phyloP scores from a whole-genome alignment of 1,140 invertebrate species.

The Diabrotica virgifera region DNA sequence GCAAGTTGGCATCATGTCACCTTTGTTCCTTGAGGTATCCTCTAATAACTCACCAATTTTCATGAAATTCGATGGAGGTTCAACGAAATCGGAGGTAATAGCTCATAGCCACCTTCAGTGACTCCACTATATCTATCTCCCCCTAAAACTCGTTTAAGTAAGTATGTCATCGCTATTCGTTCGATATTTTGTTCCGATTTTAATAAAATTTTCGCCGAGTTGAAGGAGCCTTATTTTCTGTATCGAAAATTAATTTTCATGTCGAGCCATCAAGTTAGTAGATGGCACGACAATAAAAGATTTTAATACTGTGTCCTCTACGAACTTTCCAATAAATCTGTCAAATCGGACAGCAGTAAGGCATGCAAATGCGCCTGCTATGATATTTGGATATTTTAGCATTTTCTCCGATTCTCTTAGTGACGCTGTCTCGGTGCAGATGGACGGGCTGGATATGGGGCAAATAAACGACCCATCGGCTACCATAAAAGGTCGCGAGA shows the following conservation, averaged over 20 bases:
- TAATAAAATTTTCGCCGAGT: too few species aligned
- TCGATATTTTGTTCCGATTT: too few species aligned
- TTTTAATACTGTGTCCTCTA: slow-evolving; percentile 39
- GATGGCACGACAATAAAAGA: slow-evolving; percentile 31
- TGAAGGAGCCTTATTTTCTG: too few species aligned
- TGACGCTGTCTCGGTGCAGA: slow-evolving; percentile 33
- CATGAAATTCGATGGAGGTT: too few species aligned
- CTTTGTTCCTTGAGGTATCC: too few species aligned
- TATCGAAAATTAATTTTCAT: background rate
- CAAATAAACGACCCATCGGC: slow-evolving; percentile 40
- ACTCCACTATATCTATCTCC: too few species aligned
- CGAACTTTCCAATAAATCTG: slow-evolving; percentile 44
- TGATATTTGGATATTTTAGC: slow-evolving; percentile 34
- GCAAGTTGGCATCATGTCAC: too few species aligned
- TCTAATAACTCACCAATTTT: too few species aligned
- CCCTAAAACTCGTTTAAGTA: too few species aligned
- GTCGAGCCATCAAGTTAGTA: background rate
- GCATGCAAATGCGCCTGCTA: slow-evolving; percentile 24
- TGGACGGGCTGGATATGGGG: slow-evolving; percentile 30
- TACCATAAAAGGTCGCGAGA: slow-evolving; percentile 32
- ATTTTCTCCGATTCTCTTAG: slow-evolving; percentile 15
- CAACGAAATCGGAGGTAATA: too few species aligned
- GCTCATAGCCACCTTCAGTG: too few species aligned
- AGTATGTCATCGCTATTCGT: too few species aligned
- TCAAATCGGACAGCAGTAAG: slow-evolving; percentile 27